Evolutionary conservation across 1,140 invertebrate species (phyloP).

Genomic region (Cyrtorhinus lividipennis): DNA sequence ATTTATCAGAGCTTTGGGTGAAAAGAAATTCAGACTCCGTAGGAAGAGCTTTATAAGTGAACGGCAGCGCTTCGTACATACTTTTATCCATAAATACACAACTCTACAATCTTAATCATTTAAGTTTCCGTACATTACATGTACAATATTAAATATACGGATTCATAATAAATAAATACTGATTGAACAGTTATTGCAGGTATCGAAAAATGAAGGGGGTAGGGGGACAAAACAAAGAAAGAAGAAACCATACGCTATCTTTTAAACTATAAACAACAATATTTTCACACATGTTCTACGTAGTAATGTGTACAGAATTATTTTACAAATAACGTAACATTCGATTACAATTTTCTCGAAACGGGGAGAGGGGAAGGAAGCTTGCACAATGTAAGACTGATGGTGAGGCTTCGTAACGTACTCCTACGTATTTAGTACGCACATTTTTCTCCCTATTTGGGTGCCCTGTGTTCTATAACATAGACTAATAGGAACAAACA

Average conservation of each 20-base stretch:
- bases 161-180: slow-evolving; percentile 23
- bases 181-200: slow-evolving; percentile 17
- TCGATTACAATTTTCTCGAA: slow-evolving; percentile 16
- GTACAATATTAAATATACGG: slow-evolving; percentile 24
- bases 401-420: neutral
- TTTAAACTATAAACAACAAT: slow-evolving; percentile 22
- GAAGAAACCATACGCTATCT: slow-evolving; percentile 7
- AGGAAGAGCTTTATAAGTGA: slow-evolving; percentile 4
- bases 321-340: slow-evolving; percentile 18
- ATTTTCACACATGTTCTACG: slow-evolving; percentile 15
- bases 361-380: slow-evolving; percentile 9
- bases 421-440: too few species aligned
- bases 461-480: slow-evolving; percentile 19
- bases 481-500: slow-evolving; percentile 19
- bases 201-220: slow-evolving; percentile 16
- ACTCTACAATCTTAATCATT: slow-evolving; percentile 24
- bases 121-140: slow-evolving; percentile 25
- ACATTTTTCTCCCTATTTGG: neutral
- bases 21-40: neutral
- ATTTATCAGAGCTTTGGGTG: too few species aligned
- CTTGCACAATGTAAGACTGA: slow-evolving; percentile 15
- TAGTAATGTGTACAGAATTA: slow-evolving; percentile 16
- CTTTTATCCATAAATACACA: slow-evolving; percentile 27
- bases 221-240: too few species aligned
- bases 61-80: slow-evolving; percentile 1